Percentiles rank a stretch among this genome's conserved stretches.
These are phyloP conservation scores for Agonum fuliginosum DNA, from an alignment of 2,888 invertebrate genomes.

Conservation along the genomic window DNA sequence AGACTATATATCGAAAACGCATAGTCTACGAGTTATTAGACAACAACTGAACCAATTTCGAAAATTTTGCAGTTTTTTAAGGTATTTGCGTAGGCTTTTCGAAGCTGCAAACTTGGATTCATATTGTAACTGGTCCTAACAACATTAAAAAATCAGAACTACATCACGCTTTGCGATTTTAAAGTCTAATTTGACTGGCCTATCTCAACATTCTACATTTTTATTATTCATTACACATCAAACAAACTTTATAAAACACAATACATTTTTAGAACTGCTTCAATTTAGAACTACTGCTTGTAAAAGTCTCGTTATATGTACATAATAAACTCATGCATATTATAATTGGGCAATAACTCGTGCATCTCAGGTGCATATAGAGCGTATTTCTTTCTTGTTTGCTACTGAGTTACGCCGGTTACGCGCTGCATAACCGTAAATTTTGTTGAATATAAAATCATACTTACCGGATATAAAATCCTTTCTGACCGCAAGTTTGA, in stretches of 20 bases:
- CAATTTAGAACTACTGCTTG: background rate
- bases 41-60: too few species aligned
- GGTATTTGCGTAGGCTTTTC: too few species aligned
- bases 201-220: too few species aligned
- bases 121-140: too few species aligned
- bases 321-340: background rate
- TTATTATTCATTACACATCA: too few species aligned
- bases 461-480: constrained; percentile 7
- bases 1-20: too few species aligned
- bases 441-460: constrained; percentile 37
- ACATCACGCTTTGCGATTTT: too few species aligned
- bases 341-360: constrained; percentile 5
- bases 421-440: constrained; percentile 14
- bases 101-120: too few species aligned
- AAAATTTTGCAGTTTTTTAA: too few species aligned
- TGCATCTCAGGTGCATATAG: background rate
- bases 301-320: background rate
- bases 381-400: constrained; percentile 1
- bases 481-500: background rate
- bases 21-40: too few species aligned
- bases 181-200: too few species aligned
- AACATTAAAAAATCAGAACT: too few species aligned
- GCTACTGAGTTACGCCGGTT: background rate
- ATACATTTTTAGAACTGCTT: background rate
- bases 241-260: background rate